Evolutionary conservation across 2,113 vertebrate species (phyloP), one percentile per base, ranked within the genome.

Genomic region (Coptodon bakossiorum): DNA sequence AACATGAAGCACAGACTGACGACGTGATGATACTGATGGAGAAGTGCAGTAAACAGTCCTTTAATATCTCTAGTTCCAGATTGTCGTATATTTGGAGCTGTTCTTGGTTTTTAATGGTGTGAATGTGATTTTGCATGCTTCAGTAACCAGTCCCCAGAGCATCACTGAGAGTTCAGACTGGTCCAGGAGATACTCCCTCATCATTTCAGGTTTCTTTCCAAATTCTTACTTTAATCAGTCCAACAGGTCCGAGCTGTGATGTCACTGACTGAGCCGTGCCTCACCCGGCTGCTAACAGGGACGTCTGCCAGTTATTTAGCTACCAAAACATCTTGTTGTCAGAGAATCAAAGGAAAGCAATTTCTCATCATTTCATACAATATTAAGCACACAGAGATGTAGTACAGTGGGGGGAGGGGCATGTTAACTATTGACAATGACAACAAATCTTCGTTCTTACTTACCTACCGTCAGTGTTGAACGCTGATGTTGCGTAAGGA

Each of bases 401-500:
- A 66, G 31, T 36, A n/a, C 61, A 36, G 59, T 63, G 31, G 59
- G 68, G 22, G 24, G 0, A 7, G 14, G 43, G 5, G 71, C 22
- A 48, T 29, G 14, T 48, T 29, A 7, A 7, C 40, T 1, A 48
- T 5, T 78, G 29, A 52, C 38, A 85, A 24, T 9, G 34, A 68
- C 24, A 81, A 68, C 11, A 22, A 81, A 76, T 17, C 4, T 12
- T 43, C 8, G n/a, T 82, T 63, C 19, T 68, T 89, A 56, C 85
- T 87, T 80, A 87, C 79, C 50, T 86, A 6, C 86, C 76, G 84
- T 80, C 6, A 52, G 84, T 79, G 85, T 81, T 89, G 10, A 90
- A 86, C 85, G 88, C 81, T 36, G 87, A 71, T 90, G 94, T 95
- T 96, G 91, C 91, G 91, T 93, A 96, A 96, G 84, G 38, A 56